These are phyloP conservation scores for Notospermus geniculatus DNA, from an alignment of 1,140 invertebrate species.

Conservation along the genomic window DNA sequence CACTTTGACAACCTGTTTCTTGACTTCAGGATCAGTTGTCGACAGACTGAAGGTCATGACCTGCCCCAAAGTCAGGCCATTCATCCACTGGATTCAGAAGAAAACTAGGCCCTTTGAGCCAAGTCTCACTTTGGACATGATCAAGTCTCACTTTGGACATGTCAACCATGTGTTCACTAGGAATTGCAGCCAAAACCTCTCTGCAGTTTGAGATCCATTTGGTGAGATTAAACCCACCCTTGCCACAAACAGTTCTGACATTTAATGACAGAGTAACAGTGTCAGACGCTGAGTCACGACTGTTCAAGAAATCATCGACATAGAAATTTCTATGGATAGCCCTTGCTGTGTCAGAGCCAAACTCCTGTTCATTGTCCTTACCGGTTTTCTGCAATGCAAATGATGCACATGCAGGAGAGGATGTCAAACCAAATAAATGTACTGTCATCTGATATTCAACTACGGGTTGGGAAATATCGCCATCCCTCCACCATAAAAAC, in stretches of 20 bases:
- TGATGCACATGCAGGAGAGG: conserved; percentile 24
- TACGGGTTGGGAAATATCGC: conserved; percentile 11
- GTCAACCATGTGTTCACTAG: conserved; percentile 4
- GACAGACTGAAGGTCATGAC: too few relatives aligned
- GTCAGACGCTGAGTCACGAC: too few relatives aligned
- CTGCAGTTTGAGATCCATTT: conserved; percentile 13
- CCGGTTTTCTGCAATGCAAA: conserved; percentile 21
- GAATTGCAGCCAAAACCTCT: conserved; percentile 15
- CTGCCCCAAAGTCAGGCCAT: too few relatives aligned
- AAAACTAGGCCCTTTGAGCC: too few relatives aligned
- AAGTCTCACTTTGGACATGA: too few relatives aligned
- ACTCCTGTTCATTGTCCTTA: conserved; percentile 2
- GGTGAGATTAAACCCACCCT: conserved; percentile 16
- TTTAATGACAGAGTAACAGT: conserved; percentile 12
- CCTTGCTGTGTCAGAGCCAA: neutral
- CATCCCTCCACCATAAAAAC: conserved; percentile 25
- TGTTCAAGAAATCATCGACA: conserved; percentile 21
- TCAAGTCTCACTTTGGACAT: neutral
- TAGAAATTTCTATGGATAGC: conserved; percentile 23
- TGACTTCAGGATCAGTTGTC: too few relatives aligned
- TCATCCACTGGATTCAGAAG: too few relatives aligned
- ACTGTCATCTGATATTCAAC: conserved; percentile 23
- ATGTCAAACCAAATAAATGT: conserved; percentile 24
- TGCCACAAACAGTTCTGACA: neutral
- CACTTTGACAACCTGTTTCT: too few relatives aligned